These are phyloP conservation scores for Gallinago jamesoni DNA, from an alignment of 2,113 vertebrate genomes.

Conservation along the genomic window DNA sequence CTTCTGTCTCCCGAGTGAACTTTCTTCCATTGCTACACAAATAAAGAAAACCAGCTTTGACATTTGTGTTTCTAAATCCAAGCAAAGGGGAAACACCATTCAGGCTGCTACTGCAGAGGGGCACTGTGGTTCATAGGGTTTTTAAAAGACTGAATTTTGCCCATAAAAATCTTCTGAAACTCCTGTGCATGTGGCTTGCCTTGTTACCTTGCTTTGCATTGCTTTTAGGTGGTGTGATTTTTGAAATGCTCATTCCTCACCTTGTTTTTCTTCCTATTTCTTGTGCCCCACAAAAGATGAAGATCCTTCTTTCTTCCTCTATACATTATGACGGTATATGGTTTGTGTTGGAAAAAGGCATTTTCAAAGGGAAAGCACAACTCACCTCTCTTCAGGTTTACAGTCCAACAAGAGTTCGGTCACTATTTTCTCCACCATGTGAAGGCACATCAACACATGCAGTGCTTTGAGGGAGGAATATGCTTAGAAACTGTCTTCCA, in stretches of 20 bases:
- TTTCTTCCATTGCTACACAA: slow-evolving; percentile 60
- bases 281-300: neutral
- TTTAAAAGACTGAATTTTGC: neutral
- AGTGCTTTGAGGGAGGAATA: neutral
- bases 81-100: neutral
- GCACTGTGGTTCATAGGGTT: neutral
- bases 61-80: slow-evolving; percentile 39
- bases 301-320: neutral
- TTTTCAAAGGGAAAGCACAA: neutral
- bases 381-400: neutral
- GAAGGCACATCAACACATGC: neutral
- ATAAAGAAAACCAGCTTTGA: slow-evolving; percentile 65
- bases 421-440: no score
- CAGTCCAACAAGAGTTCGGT: neutral
- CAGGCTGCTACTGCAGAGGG: neutral
- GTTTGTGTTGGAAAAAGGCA: neutral
- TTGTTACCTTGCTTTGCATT: neutral
- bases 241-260: neutral
- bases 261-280: neutral
- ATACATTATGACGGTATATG: neutral
- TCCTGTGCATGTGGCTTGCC: neutral
- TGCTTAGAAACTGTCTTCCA: neutral
- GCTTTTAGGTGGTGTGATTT: neutral
- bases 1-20: slow-evolving; percentile 67
- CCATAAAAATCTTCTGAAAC: neutral